phyloP scores from a whole-genome alignment of 1,140 invertebrate genomes.

The Pristionchus pacificus region DNA sequence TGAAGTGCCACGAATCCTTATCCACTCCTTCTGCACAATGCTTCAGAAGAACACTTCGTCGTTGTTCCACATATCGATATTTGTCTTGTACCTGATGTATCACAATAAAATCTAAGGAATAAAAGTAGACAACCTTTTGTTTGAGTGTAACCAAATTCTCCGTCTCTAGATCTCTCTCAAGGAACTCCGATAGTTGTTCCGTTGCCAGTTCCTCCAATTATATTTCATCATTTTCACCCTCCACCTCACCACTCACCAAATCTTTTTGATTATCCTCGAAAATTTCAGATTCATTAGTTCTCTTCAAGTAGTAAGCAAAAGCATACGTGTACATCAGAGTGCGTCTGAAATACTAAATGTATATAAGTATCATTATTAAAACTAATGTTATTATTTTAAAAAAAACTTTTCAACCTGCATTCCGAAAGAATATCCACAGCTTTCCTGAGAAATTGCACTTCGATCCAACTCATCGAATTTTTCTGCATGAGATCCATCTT shows the following conservation, averaged over 20 bases:
- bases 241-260: not conserved
- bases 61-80: constrained; percentile 94
- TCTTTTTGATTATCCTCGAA: constrained; percentile 97
- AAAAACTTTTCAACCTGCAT: constrained; percentile 66
- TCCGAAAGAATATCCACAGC: constrained; percentile 95
- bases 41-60: constrained; percentile 84
- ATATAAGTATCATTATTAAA: not conserved
- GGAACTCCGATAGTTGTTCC: constrained; percentile 91
- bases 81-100: constrained; percentile 80
- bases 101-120: not conserved
- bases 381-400: no score
- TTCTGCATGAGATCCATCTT: constrained; percentile 98
- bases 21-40: constrained; percentile 98
- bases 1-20: constrained; percentile 82
- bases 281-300: constrained; percentile 97
- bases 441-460: constrained; percentile 91
- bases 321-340: constrained; percentile 99
- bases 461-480: constrained; percentile 99
- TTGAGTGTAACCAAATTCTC: constrained; percentile 93
- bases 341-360: constrained; percentile 64
- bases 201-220: constrained; percentile 75
- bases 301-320: constrained; percentile 94
- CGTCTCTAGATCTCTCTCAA: constrained; percentile 93
- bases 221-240: not conserved
- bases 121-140: constrained; percentile 70